Percentiles rank a stretch among this genome's conserved stretches.
Conservation (phyloP, 2,888 invertebrate species). For the Acronicta psi region DNA sequence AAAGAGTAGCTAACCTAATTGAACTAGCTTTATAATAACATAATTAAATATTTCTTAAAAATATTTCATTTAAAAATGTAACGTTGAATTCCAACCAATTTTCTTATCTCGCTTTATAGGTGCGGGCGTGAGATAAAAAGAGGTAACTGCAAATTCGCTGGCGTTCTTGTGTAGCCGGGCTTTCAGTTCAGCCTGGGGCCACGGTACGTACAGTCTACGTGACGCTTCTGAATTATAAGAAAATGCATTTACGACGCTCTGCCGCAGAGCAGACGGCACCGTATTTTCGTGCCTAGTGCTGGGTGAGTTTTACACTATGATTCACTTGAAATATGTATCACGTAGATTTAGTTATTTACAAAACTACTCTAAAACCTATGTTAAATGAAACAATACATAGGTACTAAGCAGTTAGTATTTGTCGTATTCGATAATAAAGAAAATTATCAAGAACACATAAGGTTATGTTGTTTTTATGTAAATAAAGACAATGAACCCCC, state of each 20-base stretch:
- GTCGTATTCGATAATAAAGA: no score
- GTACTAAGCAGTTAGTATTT: no score
- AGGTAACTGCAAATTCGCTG: conserved; percentile 85
- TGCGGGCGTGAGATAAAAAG: conserved; percentile 81
- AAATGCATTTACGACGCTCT: conserved; percentile 85
- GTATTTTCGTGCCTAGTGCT: conserved; percentile 77
- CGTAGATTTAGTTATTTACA: conserved; percentile 18
- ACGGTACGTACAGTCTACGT: conserved; percentile 77
- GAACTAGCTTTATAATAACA: not conserved
- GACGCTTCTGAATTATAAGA: conserved; percentile 88
- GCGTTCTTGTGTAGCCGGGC: conserved; percentile 78
- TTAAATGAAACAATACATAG: not conserved
- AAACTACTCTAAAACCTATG: conserved; percentile 4
- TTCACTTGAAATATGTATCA: conserved; percentile 68
- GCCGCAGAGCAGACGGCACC: conserved; percentile 72
- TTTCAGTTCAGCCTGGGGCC: conserved; percentile 75
- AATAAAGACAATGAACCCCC: no score
- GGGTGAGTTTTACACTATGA: conserved; percentile 72
- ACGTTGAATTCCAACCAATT: conserved; percentile 59
- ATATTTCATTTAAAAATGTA: conserved; percentile 10
- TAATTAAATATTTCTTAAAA: conserved; percentile 6
- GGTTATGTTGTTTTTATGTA: no score
- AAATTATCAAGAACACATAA: no score
- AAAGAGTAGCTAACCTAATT: conserved; percentile 12
- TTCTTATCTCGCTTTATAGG: conserved; percentile 81